Base-by-base conservation (phyloP, 2,797 vertebrate genomes). In the Tachyglossus aculeatus region DNA sequence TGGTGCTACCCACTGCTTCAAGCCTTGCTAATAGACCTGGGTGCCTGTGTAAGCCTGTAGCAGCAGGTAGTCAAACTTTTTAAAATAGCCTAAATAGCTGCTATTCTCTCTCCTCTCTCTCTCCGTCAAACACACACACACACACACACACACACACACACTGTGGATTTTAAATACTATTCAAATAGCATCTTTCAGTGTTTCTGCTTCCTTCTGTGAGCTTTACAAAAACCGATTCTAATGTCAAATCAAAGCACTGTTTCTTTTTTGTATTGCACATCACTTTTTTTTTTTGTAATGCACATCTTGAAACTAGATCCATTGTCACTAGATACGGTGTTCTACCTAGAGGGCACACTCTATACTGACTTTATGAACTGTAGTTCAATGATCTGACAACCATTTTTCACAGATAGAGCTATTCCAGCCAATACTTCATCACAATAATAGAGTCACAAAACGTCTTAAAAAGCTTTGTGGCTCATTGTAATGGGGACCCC, bases 201-300 rank as follows among this genome's bases (percentile, higher is more conserved):
- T 25, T 16, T 16, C 25, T 19, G 48, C 51, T 22, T 27, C 22
- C 38, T 7, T 9, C 15, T 53, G 29, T 60, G 21, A 29, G 5
- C 24, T 25, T 11, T 19, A 5, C 64, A 63, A 9, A 33, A 47
- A 55, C 31, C 51, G 38, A 81, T 53, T 37, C 44, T 36, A 36
- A 62, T 62, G 47, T 33, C 14, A 12, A 48, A 29, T 24, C 15
- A 48, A 59, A 52, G 47, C 24, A 5, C 25, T 24, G 4, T 18
- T 27, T 27, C 15, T 5, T 14, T 27, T 16, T 9, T 9, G 19
- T 48, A 48, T 6, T n/a, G n/a, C 4, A 47, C 15, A 7, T 18
- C 2, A 27, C n/a, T n/a, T 47, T 10, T 27, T 47, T 47, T 47
- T 9, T 21, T 27, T 47, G 19, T 29, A 47, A 29, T 47, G 21